A percentile compares a stretch with the other conserved stretches of the same genome.
Conservation (phyloP, 2,888 invertebrate species). For the Periphyllus acericola region DNA sequence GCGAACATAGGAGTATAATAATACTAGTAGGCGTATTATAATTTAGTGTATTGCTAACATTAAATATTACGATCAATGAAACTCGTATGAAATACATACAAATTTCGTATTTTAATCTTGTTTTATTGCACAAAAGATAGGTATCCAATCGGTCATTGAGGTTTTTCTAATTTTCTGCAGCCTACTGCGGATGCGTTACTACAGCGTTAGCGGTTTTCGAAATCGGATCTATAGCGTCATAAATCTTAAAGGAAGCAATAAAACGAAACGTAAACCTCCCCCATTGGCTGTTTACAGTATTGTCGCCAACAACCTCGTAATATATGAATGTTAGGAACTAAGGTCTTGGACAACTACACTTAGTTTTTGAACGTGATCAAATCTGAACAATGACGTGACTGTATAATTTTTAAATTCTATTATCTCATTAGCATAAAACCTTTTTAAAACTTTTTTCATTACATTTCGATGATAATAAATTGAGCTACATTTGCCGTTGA, state of each 20-base stretch:
- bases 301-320: constrained; percentile 42
- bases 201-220: constrained; percentile 49
- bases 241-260: constrained; percentile 50
- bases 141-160: constrained; percentile 7
- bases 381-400: constrained; percentile 20
- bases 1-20: too few relatives aligned
- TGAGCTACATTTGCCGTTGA: constrained; percentile 15
- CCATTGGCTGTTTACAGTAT: constrained; percentile 11
- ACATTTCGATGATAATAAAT: constrained; percentile 31
- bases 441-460: constrained; percentile 29
- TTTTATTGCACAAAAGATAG: constrained; percentile 30
- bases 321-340: constrained; percentile 38
- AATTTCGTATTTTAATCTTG: background rate
- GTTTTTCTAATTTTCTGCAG: constrained; percentile 32
- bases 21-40: background rate
- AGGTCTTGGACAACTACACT: constrained; percentile 12
- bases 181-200: constrained; percentile 3
- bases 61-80: too few relatives aligned
- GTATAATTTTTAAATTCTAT: background rate
- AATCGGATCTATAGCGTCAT: constrained; percentile 41
- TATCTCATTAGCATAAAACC: constrained; percentile 35
- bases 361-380: constrained; percentile 7
- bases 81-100: background rate
- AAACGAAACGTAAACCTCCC: constrained; percentile 42
- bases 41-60: background rate